Base-by-base conservation (phyloP, 1,140 invertebrate genomes). In the Manduca sexta region DNA sequence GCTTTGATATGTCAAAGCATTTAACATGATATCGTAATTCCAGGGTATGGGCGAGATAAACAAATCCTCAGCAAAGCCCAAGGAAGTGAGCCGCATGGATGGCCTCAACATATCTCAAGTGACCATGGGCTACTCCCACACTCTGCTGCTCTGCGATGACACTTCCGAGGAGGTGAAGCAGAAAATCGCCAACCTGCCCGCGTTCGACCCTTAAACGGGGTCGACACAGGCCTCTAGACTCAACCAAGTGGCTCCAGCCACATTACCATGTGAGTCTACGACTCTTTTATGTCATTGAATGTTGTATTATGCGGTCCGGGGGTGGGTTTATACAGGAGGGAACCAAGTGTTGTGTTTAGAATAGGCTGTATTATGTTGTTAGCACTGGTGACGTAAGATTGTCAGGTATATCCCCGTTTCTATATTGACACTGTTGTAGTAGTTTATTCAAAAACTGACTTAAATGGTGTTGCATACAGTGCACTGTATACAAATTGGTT, bases 21-120 rank as follows among this genome's bases (percentile, higher is more conserved):
- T 39, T 15, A 3, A 3, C 5, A 39, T 8, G 1, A 18, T 11
- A 14, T 34, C n/a, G 11, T 34, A 14, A 34, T 34, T 40, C 14
- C 69, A 95, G 93, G 95, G 95, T 55, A 92, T 95, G 58, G 96
- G 96, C 8, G 95, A 97, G 60, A 91, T 93, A 71, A 92, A 93
- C 67, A 96, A 95, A 71, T 96, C 95, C 0, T 94, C 94, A 11
- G 94, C 95, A 2, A 90, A 89, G 29, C 95, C 96, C n/a, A 93
- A 95, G 80, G 96, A 97, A 87, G 94, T 97, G 11, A 94, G 92
- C 53, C 91, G 92, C 21, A 83, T 97, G 64, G 93, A 94, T 39
- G 93, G 93, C 33, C 84, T 95, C 17, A 93, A 95, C 76, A 90
- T 97, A 37, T 90, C 93, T 51, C 89, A 92, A 38, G 90, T 97